Base-by-base conservation (phyloP, 2,113 vertebrate species). In the Platanista minor region DNA sequence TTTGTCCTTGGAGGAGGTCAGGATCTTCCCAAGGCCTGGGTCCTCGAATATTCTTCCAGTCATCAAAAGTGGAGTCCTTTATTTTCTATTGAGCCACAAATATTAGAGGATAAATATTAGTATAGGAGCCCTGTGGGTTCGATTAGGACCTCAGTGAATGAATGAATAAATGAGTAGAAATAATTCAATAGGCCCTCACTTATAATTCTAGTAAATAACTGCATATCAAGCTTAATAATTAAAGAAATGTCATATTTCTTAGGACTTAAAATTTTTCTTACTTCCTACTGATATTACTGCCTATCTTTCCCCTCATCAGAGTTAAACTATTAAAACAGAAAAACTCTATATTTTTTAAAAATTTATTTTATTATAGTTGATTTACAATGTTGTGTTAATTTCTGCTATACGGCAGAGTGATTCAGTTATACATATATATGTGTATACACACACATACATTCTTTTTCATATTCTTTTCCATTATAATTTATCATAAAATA, bases 41-140 rank as follows among this genome's bases (percentile, higher is more conserved):
- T 29, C 99, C 99, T 92, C 99, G 99, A 98, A 99, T 99, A 98
- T 99, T 99, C 97, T 98, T 99, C 99, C 99, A 99, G n/a, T 99
- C 98, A 2, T 99, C 98, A 98, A 99, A 96, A 80, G 99, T 94
- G 10, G 95, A 14, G 21, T 99, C 97, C 67, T 99, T 98, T 95
- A 99, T 81, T 98, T 99, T 99, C 99, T 99, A 98, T 71, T 98
- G 33, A 95, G 57, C 97, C 97, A 98, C 33, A 98, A 85, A 49
- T 98, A 72, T 96, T 92, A 97, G 97, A 67, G 87, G 62, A 74
- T 88, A 71, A 75, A 46, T 36, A 77, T 98, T 94, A 98, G 18
- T 21, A 6, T 64, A 57, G 81, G 21, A 81, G 33, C 39, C 11
- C 49, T 88, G 49, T 21, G 6, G 17, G 41, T 94, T 90, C 96